These are phyloP conservation scores for Puma concolor DNA, from an alignment of 2,113 vertebrate species.

Conservation along the genomic window DNA sequence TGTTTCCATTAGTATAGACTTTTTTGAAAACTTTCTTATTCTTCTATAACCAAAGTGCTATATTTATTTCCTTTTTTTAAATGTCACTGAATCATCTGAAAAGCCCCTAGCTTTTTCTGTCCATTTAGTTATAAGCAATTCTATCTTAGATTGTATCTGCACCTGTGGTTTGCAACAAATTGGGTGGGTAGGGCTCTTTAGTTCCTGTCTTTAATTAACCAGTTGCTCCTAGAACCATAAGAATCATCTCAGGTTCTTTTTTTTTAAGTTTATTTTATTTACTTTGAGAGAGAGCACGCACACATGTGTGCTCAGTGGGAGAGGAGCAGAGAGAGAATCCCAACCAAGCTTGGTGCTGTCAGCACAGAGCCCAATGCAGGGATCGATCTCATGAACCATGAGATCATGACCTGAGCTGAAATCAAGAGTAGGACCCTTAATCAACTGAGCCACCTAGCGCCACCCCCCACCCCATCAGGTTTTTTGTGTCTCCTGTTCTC, in stretches of 20 bases:
- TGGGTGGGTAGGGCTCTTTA: neutral
- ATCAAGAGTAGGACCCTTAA: no score
- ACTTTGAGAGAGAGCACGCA: no score
- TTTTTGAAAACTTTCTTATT: neutral
- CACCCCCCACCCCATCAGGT: no score
- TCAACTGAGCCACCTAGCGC: no score
- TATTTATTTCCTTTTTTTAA: slow-evolving; percentile 3
- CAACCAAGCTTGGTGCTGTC: no score
- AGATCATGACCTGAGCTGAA: no score
- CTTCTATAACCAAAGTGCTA: neutral
- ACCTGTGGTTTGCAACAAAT: neutral
- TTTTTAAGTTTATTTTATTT: no score
- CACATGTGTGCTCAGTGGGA: no score
- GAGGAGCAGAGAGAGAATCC: no score
- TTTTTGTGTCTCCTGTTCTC: neutral
- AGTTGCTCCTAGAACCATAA: neutral
- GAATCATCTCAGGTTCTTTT: neutral
- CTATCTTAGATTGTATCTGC: neutral
- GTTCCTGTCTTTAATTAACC: neutral
- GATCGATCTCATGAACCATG: no score
- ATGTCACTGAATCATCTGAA: neutral
- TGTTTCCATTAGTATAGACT: neutral
- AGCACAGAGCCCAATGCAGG: no score
- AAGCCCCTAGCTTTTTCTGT: neutral
- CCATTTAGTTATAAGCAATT: neutral